phyloP scores from a whole-genome alignment of 2,113 vertebrate genomes.

The Lagopus leucura region DNA sequence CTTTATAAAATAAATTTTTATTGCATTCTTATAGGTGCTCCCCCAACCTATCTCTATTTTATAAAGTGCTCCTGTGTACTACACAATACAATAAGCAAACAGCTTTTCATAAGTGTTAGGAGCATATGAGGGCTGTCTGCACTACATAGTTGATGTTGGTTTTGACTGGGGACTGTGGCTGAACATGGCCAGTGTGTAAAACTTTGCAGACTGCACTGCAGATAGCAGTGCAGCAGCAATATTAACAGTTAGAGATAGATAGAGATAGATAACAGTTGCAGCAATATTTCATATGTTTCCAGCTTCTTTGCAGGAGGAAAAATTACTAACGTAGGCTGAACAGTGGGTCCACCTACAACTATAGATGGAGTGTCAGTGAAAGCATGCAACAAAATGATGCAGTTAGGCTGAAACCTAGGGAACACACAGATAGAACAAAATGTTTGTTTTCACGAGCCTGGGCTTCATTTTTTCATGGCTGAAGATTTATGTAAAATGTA shows the following conservation, averaged over 20 bases:
- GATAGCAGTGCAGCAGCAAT: not conserved
- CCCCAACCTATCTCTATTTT: not conserved
- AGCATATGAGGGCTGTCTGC: not conserved
- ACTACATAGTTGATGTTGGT: not conserved
- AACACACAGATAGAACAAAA: not conserved
- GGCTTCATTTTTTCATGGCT: not conserved
- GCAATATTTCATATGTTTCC: not conserved
- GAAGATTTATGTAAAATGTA: not conserved
- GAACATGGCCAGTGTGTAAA: not conserved
- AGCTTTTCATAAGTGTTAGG: rapidly evolving
- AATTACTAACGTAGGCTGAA: not conserved
- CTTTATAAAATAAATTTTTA: not conserved
- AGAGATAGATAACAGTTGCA: not conserved
- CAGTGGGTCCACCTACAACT: not conserved
- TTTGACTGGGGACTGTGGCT: not conserved
- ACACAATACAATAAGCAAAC: not conserved
- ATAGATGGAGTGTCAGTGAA: not conserved
- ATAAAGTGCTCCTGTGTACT: not conserved
- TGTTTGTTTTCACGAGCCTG: not conserved
- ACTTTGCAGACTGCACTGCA: not conserved
- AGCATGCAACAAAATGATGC: not conserved
- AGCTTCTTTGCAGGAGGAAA: not conserved
- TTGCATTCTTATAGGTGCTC: not conserved
- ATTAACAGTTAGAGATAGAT: too few species aligned
- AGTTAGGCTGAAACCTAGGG: not conserved